These are phyloP conservation scores for Parascotia fuliginaria DNA, from an alignment of 2,888 invertebrate genomes.

Conservation along the genomic window DNA sequence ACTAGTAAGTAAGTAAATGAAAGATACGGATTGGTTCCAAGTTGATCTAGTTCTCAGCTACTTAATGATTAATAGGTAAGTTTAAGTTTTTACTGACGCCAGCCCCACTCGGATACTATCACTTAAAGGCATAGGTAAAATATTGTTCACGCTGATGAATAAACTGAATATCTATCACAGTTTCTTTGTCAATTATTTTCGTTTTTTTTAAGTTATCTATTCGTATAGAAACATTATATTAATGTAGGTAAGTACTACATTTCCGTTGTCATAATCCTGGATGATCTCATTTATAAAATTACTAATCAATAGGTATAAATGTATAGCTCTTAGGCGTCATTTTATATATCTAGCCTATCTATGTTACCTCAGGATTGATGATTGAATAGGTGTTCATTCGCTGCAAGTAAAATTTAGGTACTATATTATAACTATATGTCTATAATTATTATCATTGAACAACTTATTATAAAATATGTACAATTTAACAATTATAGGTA, in stretches of 20 bases:
- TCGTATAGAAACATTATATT: slow-evolving; percentile 33
- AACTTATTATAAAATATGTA: slow-evolving; percentile 55
- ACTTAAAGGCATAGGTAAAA: slow-evolving; percentile 2
- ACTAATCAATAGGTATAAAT: slow-evolving; percentile 35
- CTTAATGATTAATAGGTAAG: slow-evolving; percentile 10
- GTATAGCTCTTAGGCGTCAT: slow-evolving; percentile 36
- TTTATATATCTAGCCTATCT: slow-evolving; percentile 44
- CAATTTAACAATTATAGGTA: slow-evolving; percentile 53
- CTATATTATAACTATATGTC: slow-evolving; percentile 35
- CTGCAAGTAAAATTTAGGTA: slow-evolving; percentile 30
- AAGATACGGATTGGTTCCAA: slow-evolving; percentile 23
- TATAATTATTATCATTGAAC: slow-evolving; percentile 40
- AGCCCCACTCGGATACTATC: slow-evolving; percentile 17
- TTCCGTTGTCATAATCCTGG: slow-evolving; percentile 30
- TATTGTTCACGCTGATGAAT: slow-evolving; percentile 30
- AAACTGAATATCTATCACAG: slow-evolving; percentile 59
- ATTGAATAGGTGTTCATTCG: slow-evolving; percentile 31
- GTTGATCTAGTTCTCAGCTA: slow-evolving; percentile 25
- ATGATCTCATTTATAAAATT: slow-evolving; percentile 35
- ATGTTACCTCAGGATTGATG: slow-evolving; percentile 30
- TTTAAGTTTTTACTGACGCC: slow-evolving; percentile 12
- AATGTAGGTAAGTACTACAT: slow-evolving; percentile 34
- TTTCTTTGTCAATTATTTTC: slow-evolving; percentile 49
- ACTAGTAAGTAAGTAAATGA: slow-evolving; percentile 45
- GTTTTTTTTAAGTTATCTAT: slow-evolving; percentile 33